Percentiles rank a stretch among this genome's conserved stretches.
Conservation (phyloP, 2,888 invertebrate species). For the Xestia sexstrigata region DNA sequence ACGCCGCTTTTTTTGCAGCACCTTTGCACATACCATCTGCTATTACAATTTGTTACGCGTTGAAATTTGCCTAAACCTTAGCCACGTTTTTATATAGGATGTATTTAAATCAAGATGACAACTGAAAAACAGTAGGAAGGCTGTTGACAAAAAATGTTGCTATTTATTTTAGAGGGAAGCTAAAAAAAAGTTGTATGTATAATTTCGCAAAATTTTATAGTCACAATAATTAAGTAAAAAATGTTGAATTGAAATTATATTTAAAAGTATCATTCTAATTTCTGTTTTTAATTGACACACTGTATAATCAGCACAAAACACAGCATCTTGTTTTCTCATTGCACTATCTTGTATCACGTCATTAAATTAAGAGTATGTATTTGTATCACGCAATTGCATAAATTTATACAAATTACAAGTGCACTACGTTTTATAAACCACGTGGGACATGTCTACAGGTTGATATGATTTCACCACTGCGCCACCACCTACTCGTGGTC, state of each 20-base stretch:
- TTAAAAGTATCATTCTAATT: conserved; percentile 1
- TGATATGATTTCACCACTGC: conserved; percentile 77
- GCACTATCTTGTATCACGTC: conserved; percentile 32
- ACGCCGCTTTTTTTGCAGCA: conserved; percentile 62
- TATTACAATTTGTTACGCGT: conserved; percentile 43
- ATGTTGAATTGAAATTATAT: neutral
- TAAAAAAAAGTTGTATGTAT: neutral
- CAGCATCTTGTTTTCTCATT: conserved; percentile 48
- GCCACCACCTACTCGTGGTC: conserved; percentile 83
- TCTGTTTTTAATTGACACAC: conserved; percentile 18
- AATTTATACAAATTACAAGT: conserved; percentile 63
- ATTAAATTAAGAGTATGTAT: conserved; percentile 61
- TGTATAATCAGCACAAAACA: neutral
- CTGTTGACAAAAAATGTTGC: neutral
- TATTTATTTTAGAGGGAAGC: neutral
- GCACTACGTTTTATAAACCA: conserved; percentile 71
- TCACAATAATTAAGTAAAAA: neutral
- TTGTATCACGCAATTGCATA: conserved; percentile 77
- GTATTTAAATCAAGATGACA: conserved; percentile 12
- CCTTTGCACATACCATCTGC: conserved; percentile 42
- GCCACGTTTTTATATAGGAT: conserved; percentile 2
- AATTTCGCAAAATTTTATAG: neutral
- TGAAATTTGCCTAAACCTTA: conserved; percentile 28
- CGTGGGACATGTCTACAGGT: conserved; percentile 70
- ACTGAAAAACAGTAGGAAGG: neutral